Percentiles rank a stretch among this genome's conserved stretches.
Conservation (phyloP, 2,888 invertebrate genomes). For the Conomelus anceps region DNA sequence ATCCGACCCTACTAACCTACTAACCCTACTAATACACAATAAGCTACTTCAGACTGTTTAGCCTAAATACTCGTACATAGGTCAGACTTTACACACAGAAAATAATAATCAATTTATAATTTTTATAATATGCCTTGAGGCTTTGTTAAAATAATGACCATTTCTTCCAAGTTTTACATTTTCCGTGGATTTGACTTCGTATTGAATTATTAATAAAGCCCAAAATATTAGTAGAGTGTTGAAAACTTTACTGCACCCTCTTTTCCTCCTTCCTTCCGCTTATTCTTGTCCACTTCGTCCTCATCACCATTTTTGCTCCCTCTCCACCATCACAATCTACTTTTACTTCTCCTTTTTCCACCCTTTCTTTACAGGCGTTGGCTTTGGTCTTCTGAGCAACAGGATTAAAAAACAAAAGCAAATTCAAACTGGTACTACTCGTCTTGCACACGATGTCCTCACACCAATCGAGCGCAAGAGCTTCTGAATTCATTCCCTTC, state of each 20-base stretch:
- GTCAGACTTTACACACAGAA: no score
- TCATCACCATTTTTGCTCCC: not conserved
- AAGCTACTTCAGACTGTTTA: no score
- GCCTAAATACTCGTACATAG: no score
- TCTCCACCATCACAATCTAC: not conserved
- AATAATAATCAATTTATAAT: no score
- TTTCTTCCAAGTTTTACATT: no score
- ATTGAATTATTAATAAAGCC: no score
- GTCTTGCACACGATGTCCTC: not conserved
- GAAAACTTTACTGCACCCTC: not conserved
- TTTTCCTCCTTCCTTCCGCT: not conserved
- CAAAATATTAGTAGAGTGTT: not conserved
- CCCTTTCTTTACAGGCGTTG: not conserved
- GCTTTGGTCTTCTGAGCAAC: not conserved
- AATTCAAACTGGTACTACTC: not conserved
- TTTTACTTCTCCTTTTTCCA: not conserved
- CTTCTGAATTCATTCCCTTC: not conserved
- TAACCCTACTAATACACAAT: no score
- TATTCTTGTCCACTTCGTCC: no score
- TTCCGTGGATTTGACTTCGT: no score
- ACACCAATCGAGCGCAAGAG: not conserved
- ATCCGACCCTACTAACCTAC: no score
- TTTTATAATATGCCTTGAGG: no score
- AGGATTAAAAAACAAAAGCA: not conserved
- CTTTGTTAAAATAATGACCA: no score